phyloP scores from a whole-genome alignment of 2,888 invertebrate species.

The Pharmacophagus antenor region DNA sequence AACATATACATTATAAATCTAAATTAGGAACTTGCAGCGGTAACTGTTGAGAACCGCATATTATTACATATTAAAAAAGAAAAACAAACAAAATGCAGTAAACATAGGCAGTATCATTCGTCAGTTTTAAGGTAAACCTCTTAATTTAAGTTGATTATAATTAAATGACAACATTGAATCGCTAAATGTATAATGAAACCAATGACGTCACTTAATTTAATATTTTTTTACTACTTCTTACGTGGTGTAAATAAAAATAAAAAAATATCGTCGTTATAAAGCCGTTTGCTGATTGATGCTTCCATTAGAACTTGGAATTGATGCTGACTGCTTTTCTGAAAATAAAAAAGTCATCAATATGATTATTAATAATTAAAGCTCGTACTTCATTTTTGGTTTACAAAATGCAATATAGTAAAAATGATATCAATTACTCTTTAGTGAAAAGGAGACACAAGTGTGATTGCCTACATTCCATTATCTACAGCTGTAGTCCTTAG shows the following conservation, averaged over 20 bases:
- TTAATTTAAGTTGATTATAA: neutral
- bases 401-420: too few species aligned
- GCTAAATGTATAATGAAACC: neutral
- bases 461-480: too few species aligned
- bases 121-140: neutral
- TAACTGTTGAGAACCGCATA: slow-evolving; percentile 30
- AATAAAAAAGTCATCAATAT: slow-evolving; percentile 33
- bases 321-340: slow-evolving; percentile 51
- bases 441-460: too few species aligned
- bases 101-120: slow-evolving; percentile 21
- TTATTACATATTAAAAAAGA: slow-evolving; percentile 18
- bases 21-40: slow-evolving; percentile 38
- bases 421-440: neutral
- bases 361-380: neutral
- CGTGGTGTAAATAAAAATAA: neutral
- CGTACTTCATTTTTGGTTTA: neutral
- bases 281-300: slow-evolving; percentile 37
- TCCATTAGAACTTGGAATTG: slow-evolving; percentile 44
- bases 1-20: slow-evolving; percentile 25
- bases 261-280: slow-evolving; percentile 43
- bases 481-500: too few species aligned
- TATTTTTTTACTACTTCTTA: neutral
- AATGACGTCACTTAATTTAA: neutral
- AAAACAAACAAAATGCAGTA: slow-evolving; percentile 28
- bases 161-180: neutral